Conservation (phyloP, 2,888 invertebrate genomes). For the Schrankia costaestrigalis region DNA sequence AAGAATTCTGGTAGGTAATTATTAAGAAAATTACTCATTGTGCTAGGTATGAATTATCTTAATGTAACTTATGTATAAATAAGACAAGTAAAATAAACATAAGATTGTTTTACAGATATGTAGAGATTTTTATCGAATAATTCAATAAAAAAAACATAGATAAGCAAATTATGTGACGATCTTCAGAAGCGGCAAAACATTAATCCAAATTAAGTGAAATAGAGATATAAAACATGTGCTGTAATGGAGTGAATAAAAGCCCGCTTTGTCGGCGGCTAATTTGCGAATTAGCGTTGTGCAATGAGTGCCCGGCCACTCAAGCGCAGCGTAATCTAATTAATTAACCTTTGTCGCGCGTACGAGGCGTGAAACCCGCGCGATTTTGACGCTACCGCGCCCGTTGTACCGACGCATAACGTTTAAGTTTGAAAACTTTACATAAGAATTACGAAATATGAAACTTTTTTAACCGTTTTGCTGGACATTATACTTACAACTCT, state of each 20-base stretch:
- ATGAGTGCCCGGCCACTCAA: slow-evolving; percentile 64
- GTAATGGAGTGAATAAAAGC: slow-evolving; percentile 55
- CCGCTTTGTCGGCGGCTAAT: slow-evolving; percentile 64
- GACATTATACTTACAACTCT: too few relatives aligned
- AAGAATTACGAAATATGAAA: too few relatives aligned
- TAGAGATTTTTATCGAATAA: too few relatives aligned
- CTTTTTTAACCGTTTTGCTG: too few relatives aligned
- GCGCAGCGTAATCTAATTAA: slow-evolving; percentile 67
- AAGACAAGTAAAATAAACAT: too few relatives aligned
- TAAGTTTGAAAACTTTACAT: too few relatives aligned
- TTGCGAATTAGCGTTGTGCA: slow-evolving; percentile 67
- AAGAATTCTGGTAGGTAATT: not conserved
- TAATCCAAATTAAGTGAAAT: slow-evolving; percentile 47
- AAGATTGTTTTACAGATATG: too few relatives aligned
- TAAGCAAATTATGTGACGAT: slow-evolving; percentile 4
- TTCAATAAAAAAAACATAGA: not conserved
- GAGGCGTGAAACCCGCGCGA: slow-evolving; percentile 34
- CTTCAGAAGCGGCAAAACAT: slow-evolving; percentile 13
- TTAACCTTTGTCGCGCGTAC: slow-evolving; percentile 58
- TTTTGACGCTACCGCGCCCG: slow-evolving; percentile 14
- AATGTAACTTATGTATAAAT: too few relatives aligned
- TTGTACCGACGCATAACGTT: too few relatives aligned
- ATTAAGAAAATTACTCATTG: slow-evolving; percentile 1
- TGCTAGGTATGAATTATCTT: too few relatives aligned
- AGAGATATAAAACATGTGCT: slow-evolving; percentile 48